A percentile compares a stretch with the other conserved stretches of the same genome.
Evolutionary conservation across 2,113 vertebrate species (phyloP).

Genomic region (Thamnophis sirtalis): DNA sequence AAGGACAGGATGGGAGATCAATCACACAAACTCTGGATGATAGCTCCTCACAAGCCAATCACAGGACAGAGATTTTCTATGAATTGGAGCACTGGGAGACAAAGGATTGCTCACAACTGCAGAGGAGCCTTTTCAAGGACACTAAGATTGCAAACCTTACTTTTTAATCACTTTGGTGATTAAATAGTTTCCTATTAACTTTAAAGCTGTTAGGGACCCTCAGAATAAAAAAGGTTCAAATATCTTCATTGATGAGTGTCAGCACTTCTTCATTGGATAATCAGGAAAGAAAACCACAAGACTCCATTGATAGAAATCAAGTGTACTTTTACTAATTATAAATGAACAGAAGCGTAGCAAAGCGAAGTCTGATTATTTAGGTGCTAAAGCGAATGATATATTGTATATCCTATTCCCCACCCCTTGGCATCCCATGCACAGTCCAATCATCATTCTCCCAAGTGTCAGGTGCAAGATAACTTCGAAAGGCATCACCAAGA

Average conservation of each 20-base stretch:
- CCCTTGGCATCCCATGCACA: no score
- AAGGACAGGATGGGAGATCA: neutral
- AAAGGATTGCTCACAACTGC: neutral
- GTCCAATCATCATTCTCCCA: no score
- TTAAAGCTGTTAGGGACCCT: neutral
- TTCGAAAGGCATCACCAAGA: no score
- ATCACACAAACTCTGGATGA: neutral
- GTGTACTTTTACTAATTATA: no score
- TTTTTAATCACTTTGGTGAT: neutral
- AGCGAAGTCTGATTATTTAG: no score
- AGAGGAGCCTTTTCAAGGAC: neutral
- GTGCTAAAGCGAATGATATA: no score
- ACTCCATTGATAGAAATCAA: no score
- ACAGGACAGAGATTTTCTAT: neutral
- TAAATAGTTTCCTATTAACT: neutral
- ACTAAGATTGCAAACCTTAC: neutral
- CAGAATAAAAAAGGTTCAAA: neutral
- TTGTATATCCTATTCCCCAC: no score
- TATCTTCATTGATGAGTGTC: neutral
- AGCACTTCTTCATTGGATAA: no score
- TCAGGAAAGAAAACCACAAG: no score
- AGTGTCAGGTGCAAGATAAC: no score
- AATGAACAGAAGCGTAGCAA: no score
- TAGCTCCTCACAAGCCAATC: neutral
- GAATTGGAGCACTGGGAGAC: neutral